Evolutionary conservation across 2,797 vertebrate genomes (phyloP), one percentile per base, ranked within the genome.

Genomic region (Nothura maculosa): DNA sequence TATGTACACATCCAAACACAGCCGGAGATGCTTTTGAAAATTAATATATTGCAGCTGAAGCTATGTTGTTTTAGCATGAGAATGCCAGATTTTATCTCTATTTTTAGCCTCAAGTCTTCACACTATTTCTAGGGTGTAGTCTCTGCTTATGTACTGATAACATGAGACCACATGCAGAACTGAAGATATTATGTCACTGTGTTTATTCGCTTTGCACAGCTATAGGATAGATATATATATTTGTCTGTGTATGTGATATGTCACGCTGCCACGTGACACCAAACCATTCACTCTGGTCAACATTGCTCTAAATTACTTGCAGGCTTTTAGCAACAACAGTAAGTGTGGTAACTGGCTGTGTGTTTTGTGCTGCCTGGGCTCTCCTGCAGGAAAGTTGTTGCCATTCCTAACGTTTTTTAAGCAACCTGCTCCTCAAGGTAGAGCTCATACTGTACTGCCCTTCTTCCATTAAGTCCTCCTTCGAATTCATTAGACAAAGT

Each of bases 251-350:
- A 21, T 48, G 12, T 25, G 12, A 48, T 48, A 48, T 25, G 47
- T 22, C 47, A 24, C 6, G 11, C 22, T 48, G 22, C 22, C 89
- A 76, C 82, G 58, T 70, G 87, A 69, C 72, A 85, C 67, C 77
- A 88, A 91, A 90, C 93, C 81, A 96, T 87, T 55, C 75, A 50
- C 68, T 75, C 52, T 47, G 89, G 92, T 93, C 93, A 95, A 90
- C 74, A 68, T 91, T 90, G 72, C 76, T 93, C 85, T 94, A 94
- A 97, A 96, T 96, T 96, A 97, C 94, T 97, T 96, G 90, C 68
- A 93, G 73, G 69, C 86, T 81, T 80, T 95, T 87, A 93, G 74
- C 66, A 92, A 85, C 92, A 95, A 92, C 60, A 93, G 66, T 96
- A 96, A 93, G 75, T 84, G 67, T 81, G 72, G 57, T n/a, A 64